Conservation (phyloP, 2,888 invertebrate genomes). For the Gisinianus flammeolus region DNA sequence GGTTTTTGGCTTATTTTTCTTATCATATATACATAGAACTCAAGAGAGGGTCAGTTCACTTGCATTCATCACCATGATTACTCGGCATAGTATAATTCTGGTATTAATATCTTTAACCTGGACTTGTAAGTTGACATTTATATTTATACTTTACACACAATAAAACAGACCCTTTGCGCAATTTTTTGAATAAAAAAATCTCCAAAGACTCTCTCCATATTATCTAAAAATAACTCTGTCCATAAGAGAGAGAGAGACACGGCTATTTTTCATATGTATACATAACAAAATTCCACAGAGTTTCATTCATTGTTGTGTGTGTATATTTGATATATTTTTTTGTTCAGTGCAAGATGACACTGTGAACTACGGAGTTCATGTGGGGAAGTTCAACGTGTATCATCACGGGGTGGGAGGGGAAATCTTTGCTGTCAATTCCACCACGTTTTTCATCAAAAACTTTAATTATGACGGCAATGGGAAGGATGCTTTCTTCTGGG, state of each 20-base stretch:
- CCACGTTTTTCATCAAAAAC: slow-evolving; percentile 76
- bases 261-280: no score
- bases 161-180: no score
- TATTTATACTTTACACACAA: no score
- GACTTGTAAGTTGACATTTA: slow-evolving; percentile 13
- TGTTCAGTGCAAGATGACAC: slow-evolving; percentile 42
- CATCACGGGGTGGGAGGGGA: slow-evolving; percentile 90
- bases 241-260: no score
- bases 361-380: slow-evolving; percentile 70
- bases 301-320: no score
- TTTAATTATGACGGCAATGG: slow-evolving; percentile 92
- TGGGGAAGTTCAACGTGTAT: slow-evolving; percentile 87
- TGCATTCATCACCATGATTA: slow-evolving; percentile 7
- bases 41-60: slow-evolving; percentile 11
- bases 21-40: slow-evolving; percentile 1
- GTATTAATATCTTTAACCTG: background rate
- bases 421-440: slow-evolving; percentile 86
- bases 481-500: slow-evolving; percentile 92
- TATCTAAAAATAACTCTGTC: no score
- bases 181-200: no score
- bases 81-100: background rate
- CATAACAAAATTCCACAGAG: no score
- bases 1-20: slow-evolving; percentile 7
- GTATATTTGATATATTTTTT: no score
- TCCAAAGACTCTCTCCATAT: no score